These are phyloP conservation scores for Amyelois transitella DNA, from an alignment of 1,140 invertebrate genomes.

Conservation along the genomic window DNA sequence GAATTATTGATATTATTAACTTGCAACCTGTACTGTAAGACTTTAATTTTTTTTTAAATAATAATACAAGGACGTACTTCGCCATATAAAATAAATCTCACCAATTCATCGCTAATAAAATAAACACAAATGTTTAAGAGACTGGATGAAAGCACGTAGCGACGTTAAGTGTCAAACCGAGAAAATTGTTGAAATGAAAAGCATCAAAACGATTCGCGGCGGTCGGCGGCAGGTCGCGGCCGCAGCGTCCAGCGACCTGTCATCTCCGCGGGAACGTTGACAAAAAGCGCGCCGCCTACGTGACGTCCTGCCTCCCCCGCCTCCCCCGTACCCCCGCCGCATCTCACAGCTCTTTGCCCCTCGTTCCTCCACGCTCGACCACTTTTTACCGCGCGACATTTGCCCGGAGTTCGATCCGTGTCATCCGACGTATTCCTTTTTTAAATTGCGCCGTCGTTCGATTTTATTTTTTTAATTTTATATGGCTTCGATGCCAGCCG, in stretches of 20 bases:
- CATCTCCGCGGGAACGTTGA: constrained; percentile 72
- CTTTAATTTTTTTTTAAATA: too few relatives aligned
- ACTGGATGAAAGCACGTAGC: too few relatives aligned
- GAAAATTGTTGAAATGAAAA: constrained; percentile 30
- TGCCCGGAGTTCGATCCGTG: constrained; percentile 73
- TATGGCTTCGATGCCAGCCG: constrained; percentile 55
- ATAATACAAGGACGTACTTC: too few relatives aligned
- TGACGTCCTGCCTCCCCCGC: constrained; percentile 60
- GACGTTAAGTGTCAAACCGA: not conserved
- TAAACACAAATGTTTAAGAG: too few relatives aligned
- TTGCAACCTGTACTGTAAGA: too few relatives aligned
- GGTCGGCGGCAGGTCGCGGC: constrained; percentile 43
- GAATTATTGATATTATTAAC: too few relatives aligned
- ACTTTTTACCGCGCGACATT: constrained; percentile 73
- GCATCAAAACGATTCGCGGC: constrained; percentile 57
- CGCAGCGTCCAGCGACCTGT: constrained; percentile 68
- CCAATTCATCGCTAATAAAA: too few relatives aligned
- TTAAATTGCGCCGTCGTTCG: constrained; percentile 62
- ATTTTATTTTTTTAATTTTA: constrained; percentile 72
- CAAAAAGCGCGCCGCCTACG: constrained; percentile 71
- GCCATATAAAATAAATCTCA: too few relatives aligned
- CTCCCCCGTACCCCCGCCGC: constrained; percentile 12
- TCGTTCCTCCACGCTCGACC: constrained; percentile 51
- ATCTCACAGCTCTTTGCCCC: constrained; percentile 1
- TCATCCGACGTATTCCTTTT: constrained; percentile 72